phyloP scores from a whole-genome alignment of 2,797 vertebrate genomes.

The Phoebastria nigripes region DNA sequence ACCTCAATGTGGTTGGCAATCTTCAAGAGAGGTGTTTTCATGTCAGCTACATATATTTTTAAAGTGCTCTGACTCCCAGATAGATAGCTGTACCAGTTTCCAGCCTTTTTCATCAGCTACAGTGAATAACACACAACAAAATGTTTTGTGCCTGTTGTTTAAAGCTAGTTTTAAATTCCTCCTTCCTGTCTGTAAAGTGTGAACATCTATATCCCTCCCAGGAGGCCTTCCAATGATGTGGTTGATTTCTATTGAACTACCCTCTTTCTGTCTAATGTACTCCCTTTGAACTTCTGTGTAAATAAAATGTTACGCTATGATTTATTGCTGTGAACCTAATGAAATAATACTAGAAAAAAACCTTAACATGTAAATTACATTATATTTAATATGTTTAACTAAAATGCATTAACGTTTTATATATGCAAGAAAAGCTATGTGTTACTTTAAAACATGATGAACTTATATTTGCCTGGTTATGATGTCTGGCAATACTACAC shows the following conservation, averaged over 20 bases:
- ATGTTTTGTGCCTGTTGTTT: conserved; percentile 70
- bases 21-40: conserved; percentile 49
- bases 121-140: conserved; percentile 61
- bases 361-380: conserved; percentile 17
- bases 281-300: conserved; percentile 69
- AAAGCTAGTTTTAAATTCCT: conserved; percentile 75
- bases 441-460: conserved; percentile 65
- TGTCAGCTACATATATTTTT: conserved; percentile 54
- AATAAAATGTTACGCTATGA: conserved; percentile 60
- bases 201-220: conserved; percentile 62
- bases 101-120: conserved; percentile 56
- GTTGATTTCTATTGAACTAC: conserved; percentile 69
- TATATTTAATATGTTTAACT: conserved; percentile 60
- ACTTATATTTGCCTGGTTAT: conserved; percentile 55
- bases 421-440: conserved; percentile 45
- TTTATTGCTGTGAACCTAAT: conserved; percentile 76
- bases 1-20: conserved; percentile 49
- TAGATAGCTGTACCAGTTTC: conserved; percentile 64
- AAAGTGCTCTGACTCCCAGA: conserved; percentile 67
- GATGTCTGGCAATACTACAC: conserved; percentile 60
- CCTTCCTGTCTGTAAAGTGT: conserved; percentile 67
- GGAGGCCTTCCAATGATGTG: conserved; percentile 64
- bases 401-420: conserved; percentile 65
- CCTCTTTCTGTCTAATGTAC: conserved; percentile 59
- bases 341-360: conserved; percentile 62